phyloP scores from a whole-genome alignment of 2,888 invertebrate genomes.

The Elysia crispata region DNA sequence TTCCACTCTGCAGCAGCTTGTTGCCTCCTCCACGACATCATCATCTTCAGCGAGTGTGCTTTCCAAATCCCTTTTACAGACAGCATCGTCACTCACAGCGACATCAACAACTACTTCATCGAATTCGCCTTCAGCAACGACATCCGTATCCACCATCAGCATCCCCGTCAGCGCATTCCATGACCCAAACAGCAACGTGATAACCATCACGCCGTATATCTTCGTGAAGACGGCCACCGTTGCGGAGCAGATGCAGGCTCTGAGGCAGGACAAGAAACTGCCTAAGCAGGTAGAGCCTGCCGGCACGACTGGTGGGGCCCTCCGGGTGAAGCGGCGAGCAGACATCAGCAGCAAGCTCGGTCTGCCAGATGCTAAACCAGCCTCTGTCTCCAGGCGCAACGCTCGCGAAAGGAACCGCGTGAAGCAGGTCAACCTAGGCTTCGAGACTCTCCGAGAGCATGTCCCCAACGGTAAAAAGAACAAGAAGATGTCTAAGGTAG shows the following conservation, averaged over 20 bases:
- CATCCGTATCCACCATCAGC: constrained; percentile 48
- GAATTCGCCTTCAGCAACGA: not conserved
- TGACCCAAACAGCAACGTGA: constrained; percentile 56
- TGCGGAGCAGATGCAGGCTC: constrained; percentile 67
- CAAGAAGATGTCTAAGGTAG: constrained; percentile 74
- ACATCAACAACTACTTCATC: constrained; percentile 22
- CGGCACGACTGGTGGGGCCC: constrained; percentile 56
- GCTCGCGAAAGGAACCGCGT: constrained; percentile 96
- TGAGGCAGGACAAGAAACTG: constrained; percentile 55
- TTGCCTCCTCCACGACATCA: not conserved
- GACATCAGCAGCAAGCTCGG: constrained; percentile 68
- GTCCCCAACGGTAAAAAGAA: constrained; percentile 72
- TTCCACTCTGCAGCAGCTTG: too few species aligned
- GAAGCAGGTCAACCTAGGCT: constrained; percentile 82
- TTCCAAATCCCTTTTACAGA: not conserved
- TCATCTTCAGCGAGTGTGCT: not conserved
- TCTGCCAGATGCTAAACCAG: constrained; percentile 79
- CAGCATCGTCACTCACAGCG: not conserved
- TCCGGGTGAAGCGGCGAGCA: constrained; percentile 72
- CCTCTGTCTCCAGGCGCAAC: constrained; percentile 90
- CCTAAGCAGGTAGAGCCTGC: constrained; percentile 31
- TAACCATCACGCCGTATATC: constrained; percentile 66
- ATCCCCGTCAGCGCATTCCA: constrained; percentile 52
- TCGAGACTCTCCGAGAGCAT: constrained; percentile 73
- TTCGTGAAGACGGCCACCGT: constrained; percentile 68